phyloP scores from a whole-genome alignment of 2,888 invertebrate genomes.

The Pherbina coryleti region DNA sequence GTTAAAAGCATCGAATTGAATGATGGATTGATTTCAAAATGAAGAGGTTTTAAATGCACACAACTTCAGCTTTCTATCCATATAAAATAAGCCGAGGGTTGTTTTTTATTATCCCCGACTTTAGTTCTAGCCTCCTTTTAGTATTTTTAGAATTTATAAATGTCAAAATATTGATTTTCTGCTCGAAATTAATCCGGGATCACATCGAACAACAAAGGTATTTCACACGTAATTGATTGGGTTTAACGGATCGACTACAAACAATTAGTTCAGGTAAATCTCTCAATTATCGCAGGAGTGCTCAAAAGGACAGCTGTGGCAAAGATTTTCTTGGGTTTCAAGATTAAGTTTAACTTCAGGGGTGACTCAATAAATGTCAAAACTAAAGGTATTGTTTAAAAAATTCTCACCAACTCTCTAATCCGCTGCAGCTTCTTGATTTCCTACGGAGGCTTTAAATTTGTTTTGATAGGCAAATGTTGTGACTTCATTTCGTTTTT shows the following conservation, averaged over 20 bases:
- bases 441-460: too few species aligned
- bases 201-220: slow-evolving; percentile 20
- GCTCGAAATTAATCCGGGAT: slow-evolving; percentile 37
- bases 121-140: neutral
- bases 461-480: too few species aligned
- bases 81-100: too few species aligned
- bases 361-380: neutral
- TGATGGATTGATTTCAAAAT: too few species aligned
- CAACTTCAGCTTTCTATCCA: too few species aligned
- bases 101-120: too few species aligned
- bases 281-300: neutral
- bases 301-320: slow-evolving; percentile 31
- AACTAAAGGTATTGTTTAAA: neutral
- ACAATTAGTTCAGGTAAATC: neutral
- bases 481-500: too few species aligned
- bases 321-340: slow-evolving; percentile 54
- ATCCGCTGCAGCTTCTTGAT: too few species aligned
- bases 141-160: slow-evolving; percentile 38
- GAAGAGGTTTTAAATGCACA: too few species aligned
- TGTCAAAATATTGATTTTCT: slow-evolving; percentile 50
- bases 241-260: slow-evolving; percentile 23
- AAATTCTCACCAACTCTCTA: neutral
- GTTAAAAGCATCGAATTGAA: too few species aligned
- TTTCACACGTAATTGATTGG: slow-evolving; percentile 55
- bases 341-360: slow-evolving; percentile 55